A percentile compares a stretch with the other conserved stretches of the same genome.
These are phyloP conservation scores for Australoheros facetus DNA, from an alignment of 2,797 vertebrate species.

Conservation along the genomic window DNA sequence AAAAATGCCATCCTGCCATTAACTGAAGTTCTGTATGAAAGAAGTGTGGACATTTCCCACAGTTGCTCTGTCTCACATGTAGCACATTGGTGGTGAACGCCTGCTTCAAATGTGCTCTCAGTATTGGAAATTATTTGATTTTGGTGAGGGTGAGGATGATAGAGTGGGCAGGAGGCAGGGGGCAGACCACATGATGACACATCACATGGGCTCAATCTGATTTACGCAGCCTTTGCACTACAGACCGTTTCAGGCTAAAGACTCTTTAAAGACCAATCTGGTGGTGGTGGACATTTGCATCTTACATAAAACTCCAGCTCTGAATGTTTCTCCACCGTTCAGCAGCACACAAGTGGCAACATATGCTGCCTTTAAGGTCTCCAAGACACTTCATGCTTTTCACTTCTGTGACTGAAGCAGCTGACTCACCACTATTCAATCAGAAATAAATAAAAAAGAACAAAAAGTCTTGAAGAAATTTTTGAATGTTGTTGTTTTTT, in stretches of 20 bases:
- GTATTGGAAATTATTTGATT: neutral
- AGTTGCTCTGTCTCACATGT: fast-evolving
- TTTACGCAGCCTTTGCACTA: neutral
- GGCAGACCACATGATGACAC: neutral
- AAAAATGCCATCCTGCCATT: too few relatives aligned
- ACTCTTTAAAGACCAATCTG: neutral
- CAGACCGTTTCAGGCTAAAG: neutral
- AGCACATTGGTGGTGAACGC: neutral
- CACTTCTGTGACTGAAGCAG: too few relatives aligned
- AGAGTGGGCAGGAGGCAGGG: fast-evolving
- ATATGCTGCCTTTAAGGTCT: neutral
- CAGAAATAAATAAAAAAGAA: too few relatives aligned
- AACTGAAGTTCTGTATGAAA: neutral
- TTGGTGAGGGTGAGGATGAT: neutral
- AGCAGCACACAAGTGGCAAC: neutral
- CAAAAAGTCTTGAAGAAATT: too few relatives aligned
- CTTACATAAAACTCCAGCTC: neutral
- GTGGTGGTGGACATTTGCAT: neutral
- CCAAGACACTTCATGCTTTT: too few relatives aligned
- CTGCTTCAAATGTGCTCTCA: neutral
- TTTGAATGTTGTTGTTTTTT: too few relatives aligned
- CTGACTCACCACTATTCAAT: neutral
- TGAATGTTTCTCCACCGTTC: neutral
- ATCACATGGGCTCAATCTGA: neutral
- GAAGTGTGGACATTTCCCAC: too few relatives aligned